Evolutionary conservation across 2,797 vertebrate species (phyloP), one percentile per base, ranked within the genome.

Genomic region (Pantherophis alleghaniensis): DNA sequence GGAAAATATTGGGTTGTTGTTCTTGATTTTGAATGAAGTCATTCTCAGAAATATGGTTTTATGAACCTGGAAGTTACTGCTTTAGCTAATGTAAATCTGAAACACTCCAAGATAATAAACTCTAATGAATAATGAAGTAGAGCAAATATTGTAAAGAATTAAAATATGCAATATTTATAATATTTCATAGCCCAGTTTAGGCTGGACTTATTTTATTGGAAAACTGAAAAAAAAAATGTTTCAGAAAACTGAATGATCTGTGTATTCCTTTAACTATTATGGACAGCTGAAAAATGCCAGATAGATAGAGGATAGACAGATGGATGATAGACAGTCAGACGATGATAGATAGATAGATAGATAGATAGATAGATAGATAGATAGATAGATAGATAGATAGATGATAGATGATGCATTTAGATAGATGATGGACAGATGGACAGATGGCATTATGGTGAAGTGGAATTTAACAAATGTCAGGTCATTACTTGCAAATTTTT

Each of bases 11-110:
- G 22, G 37, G 86, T 20, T 20, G 61, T 66, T 94, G 95, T 95
- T 93, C 63, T 32, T 93, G 20, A 42, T 86, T 94, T 12, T 90
- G 92, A 86, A 94, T 95, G 37, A 92, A 63, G 7, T 87, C 4
- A 92, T 53, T 91, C 86, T 97, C 96, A 95, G 16, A 95, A 96
- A 94, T 88, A 53, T 5, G 26, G 53, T 56, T 94, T 87, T 83
- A 10, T 59, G 26, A 57, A 94, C 91, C 0, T 94, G 92, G 94
- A 88, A 95, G 55, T 37, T 59, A 7, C 92, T 53, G 56, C 79
- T 91, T 95, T 87, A 95, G 16, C 88, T 94, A 96, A 96, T 26
- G 4, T 0, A 96, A 95, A 93, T 89, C 4, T 92, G 90, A 96
- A 95, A 94, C 37, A 90, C 55, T 37, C 16, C 95, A 90, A 51